phyloP scores from a whole-genome alignment of 1,140 invertebrate genomes.

The Drosophila neocordata region DNA sequence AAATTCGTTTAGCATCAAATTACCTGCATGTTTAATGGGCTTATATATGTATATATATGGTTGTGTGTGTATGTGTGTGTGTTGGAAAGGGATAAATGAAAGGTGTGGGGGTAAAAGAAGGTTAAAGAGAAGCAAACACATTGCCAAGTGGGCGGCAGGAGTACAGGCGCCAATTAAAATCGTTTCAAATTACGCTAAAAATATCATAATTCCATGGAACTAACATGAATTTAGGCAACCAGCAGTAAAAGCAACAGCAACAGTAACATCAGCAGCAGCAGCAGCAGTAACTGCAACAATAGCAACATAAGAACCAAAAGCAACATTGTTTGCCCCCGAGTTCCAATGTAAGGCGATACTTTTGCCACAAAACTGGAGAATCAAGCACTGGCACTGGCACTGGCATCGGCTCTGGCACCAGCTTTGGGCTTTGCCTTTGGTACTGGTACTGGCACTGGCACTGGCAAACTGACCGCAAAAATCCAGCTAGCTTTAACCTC shows the following conservation, averaged over 20 bases:
- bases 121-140: neutral
- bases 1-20: constrained; percentile 75
- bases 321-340: constrained; percentile 48
- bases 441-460: neutral
- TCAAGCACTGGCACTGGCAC: neutral
- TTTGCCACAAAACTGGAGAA: constrained; percentile 31
- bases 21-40: constrained; percentile 59
- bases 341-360: constrained; percentile 72
- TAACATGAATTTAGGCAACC: constrained; percentile 58
- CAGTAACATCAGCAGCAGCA: no score
- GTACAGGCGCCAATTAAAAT: constrained; percentile 76
- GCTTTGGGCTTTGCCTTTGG: no score
- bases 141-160: constrained; percentile 54
- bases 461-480: constrained; percentile 40
- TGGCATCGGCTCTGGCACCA: neutral
- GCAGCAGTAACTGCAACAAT: no score
- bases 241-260: neutral
- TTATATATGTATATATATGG: neutral
- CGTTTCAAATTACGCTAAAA: constrained; percentile 74
- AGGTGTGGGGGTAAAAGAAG: neutral
- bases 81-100: neutral
- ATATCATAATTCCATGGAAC: constrained; percentile 80
- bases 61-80: neutral
- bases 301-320: neutral
- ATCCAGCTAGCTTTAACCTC: constrained; percentile 51